A percentile compares a stretch with the other conserved stretches of the same genome.
phyloP scores from a whole-genome alignment of 2,797 vertebrate species.

The Falco biarmicus region DNA sequence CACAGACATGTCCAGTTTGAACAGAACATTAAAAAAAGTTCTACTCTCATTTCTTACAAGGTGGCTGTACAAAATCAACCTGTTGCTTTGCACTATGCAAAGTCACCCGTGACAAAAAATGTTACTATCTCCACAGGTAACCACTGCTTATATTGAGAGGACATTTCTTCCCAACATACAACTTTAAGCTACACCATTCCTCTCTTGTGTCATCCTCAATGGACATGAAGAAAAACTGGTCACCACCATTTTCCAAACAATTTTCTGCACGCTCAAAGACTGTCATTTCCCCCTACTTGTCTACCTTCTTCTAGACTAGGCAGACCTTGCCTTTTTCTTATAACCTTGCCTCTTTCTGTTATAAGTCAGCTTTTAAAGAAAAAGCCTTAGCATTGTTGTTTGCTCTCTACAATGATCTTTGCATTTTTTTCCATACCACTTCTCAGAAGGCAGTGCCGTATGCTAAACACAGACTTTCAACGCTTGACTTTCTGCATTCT shows the following conservation, averaged over 20 bases:
- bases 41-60: neutral
- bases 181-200: neutral
- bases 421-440: neutral
- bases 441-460: neutral
- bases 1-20: neutral
- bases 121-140: neutral
- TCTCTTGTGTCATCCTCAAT: neutral
- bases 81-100: neutral
- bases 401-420: neutral
- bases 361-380: neutral
- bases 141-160: neutral
- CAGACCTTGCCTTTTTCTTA: neutral
- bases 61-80: neutral
- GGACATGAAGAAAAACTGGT: neutral
- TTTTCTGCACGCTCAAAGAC: neutral
- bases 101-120: neutral
- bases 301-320: neutral
- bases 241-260: neutral
- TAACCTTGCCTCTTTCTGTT: neutral
- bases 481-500: neutral
- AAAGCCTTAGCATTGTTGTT: neutral
- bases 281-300: neutral
- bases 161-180: neutral
- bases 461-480: neutral
- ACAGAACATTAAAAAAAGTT: neutral